These are phyloP conservation scores for Lineus longissimus DNA, from an alignment of 1,140 invertebrate genomes.

Conservation along the genomic window DNA sequence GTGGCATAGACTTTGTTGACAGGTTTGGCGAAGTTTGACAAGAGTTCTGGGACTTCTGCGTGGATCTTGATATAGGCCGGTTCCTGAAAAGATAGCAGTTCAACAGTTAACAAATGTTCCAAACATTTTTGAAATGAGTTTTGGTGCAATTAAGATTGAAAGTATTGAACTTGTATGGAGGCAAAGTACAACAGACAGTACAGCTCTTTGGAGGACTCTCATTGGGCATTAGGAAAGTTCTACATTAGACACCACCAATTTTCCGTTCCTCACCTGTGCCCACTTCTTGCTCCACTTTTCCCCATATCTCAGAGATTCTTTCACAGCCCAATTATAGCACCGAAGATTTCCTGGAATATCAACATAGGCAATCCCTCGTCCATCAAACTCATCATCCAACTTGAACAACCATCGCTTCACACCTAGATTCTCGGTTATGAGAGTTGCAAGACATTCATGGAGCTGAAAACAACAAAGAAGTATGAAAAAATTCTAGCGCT, in stretches of 20 bases:
- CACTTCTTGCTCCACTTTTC: slow-evolving; percentile 54
- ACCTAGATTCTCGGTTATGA: slow-evolving; percentile 50
- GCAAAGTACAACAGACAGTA: too few relatives aligned
- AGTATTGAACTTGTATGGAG: too few relatives aligned
- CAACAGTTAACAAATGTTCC: too few relatives aligned
- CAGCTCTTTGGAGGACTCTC: too few relatives aligned
- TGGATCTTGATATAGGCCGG: slow-evolving; percentile 50
- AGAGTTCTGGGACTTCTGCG: slow-evolving; percentile 45
- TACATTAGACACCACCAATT: too few relatives aligned
- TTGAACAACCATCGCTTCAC: slow-evolving; percentile 53
- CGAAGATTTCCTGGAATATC: slow-evolving; percentile 43
- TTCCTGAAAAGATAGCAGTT: slow-evolving; percentile 39
- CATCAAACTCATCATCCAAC: slow-evolving; percentile 50
- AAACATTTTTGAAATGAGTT: too few relatives aligned
- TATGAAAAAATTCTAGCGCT: too few relatives aligned
- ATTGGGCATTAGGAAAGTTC: too few relatives aligned
- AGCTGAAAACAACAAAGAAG: slow-evolving; percentile 34
- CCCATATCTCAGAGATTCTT: slow-evolving; percentile 48
- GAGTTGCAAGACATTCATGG: slow-evolving; percentile 49
- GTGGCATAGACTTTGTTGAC: slow-evolving; percentile 43
- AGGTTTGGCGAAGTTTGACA: slow-evolving; percentile 34
- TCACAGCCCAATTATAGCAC: slow-evolving; percentile 50
- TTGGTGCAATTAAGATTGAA: too few relatives aligned
- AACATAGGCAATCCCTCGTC: slow-evolving; percentile 50
- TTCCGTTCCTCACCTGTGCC: slow-evolving; percentile 47